These are phyloP conservation scores for Criorhina ranunculi DNA, from an alignment of 2,888 invertebrate genomes.

Conservation along the genomic window DNA sequence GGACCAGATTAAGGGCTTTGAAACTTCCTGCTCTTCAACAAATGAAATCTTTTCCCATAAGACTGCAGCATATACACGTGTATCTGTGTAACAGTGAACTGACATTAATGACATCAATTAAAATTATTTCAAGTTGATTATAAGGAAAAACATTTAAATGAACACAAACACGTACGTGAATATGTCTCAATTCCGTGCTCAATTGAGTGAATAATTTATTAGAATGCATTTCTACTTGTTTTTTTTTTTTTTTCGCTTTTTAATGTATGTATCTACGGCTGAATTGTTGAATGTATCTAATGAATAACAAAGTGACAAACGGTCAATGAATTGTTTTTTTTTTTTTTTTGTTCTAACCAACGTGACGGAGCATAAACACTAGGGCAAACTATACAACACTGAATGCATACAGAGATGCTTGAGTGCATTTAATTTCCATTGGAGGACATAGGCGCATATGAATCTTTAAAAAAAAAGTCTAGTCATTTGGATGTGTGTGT, in stretches of 20 bases:
- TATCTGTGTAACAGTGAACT: background rate
- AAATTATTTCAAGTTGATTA: conserved; percentile 61
- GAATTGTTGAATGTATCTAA: conserved; percentile 57
- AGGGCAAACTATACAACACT: conserved; percentile 28
- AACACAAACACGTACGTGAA: conserved; percentile 63
- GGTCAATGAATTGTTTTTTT: conserved; percentile 54
- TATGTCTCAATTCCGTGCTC: conserved; percentile 74
- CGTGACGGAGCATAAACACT: conserved; percentile 56
- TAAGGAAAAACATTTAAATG: conserved; percentile 51
- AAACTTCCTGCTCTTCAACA: conserved; percentile 61
- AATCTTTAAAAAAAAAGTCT: conserved; percentile 10
- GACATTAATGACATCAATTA: conserved; percentile 75
- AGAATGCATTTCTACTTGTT: conserved; percentile 21
- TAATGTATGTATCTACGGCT: conserved; percentile 49
- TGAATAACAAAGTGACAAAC: conserved; percentile 74
- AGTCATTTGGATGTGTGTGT: conserved; percentile 45
- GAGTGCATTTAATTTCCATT: conserved; percentile 68
- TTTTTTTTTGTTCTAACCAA: conserved; percentile 31
- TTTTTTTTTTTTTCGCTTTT: conserved; percentile 1
- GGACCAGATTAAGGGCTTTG: conserved; percentile 37
- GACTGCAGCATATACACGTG: background rate
- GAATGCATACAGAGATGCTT: conserved; percentile 52
- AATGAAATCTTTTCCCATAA: conserved; percentile 57
- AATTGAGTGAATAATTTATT: conserved; percentile 75
- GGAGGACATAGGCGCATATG: conserved; percentile 46